Conservation (phyloP, 2,797 vertebrate species). For the Peromyscus eremicus region DNA sequence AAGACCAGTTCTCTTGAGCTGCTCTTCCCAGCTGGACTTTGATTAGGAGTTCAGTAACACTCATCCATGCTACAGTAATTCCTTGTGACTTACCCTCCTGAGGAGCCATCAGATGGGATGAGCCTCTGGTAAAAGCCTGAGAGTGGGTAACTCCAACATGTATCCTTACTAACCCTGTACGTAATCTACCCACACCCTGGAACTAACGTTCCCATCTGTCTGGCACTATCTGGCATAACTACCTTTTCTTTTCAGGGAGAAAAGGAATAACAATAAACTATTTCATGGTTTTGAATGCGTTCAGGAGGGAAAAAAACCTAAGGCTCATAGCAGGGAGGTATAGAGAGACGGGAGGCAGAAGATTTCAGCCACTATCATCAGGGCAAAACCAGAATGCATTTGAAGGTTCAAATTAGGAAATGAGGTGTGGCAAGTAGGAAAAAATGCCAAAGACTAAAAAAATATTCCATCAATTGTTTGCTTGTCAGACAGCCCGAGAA, state of each 20-base stretch:
- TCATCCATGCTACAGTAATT: slow-evolving; percentile 28
- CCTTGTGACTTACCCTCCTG: slow-evolving; percentile 9
- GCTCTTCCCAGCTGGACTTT: neutral
- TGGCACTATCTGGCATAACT: slow-evolving; percentile 47
- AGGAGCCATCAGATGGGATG: slow-evolving; percentile 6
- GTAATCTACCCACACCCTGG: slow-evolving; percentile 20
- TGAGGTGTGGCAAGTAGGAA: neutral
- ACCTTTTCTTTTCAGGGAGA: slow-evolving; percentile 58
- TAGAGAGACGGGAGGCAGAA: slow-evolving; percentile 29
- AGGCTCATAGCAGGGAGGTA: slow-evolving; percentile 2
- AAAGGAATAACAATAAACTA: slow-evolving; percentile 7
- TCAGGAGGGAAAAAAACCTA: neutral
- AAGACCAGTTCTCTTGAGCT: neutral
- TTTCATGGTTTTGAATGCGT: slow-evolving; percentile 27
- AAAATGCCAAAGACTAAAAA: neutral
- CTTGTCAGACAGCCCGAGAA: neutral
- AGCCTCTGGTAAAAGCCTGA: neutral
- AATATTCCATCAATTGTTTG: neutral
- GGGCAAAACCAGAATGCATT: neutral
- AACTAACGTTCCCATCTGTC: slow-evolving; percentile 26
- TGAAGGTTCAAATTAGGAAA: neutral
- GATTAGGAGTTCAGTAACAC: slow-evolving; percentile 36
- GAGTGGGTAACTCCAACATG: neutral
- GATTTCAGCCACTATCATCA: neutral
- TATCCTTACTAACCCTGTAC: slow-evolving; percentile 28